Evolutionary conservation across 2,797 vertebrate genomes (phyloP).

Genomic region (Mionectes olivaceus): DNA sequence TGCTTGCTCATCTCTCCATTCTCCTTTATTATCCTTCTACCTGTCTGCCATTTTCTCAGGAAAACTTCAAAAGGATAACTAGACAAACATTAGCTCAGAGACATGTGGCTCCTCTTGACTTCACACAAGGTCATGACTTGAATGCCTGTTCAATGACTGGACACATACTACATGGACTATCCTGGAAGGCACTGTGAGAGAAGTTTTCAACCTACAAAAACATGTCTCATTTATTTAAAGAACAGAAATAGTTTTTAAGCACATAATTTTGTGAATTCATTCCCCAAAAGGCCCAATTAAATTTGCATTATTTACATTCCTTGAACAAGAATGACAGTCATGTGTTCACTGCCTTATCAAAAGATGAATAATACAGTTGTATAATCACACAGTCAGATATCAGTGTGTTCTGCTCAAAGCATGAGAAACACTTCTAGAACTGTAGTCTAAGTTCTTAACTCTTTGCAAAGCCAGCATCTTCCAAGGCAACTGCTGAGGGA

Average conservation of each 20-base stretch:
- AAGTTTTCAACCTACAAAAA: background rate
- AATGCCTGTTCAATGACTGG: background rate
- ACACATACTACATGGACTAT: background rate
- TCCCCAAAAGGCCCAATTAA: background rate
- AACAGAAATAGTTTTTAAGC: background rate
- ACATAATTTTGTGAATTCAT: background rate
- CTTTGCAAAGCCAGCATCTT: background rate
- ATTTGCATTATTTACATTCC: background rate
- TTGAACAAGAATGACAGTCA: background rate
- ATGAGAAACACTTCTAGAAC: background rate
- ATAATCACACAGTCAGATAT: rapidly evolving
- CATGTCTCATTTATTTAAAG: background rate
- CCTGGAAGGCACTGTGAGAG: rapidly evolving
- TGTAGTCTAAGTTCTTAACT: background rate
- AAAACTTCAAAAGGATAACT: background rate
- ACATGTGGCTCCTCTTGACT: background rate
- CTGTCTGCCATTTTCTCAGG: background rate
- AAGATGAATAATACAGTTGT: background rate
- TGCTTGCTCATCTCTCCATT: background rate
- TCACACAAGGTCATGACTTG: background rate
- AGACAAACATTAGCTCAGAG: background rate
- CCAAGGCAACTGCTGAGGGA: background rate
- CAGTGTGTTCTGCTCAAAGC: background rate
- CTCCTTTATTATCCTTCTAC: background rate
- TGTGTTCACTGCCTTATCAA: background rate